A percentile compares a stretch with the other conserved stretches of the same genome.
phyloP scores from a whole-genome alignment of 2,888 invertebrate species.

The Spodoptera picta region DNA sequence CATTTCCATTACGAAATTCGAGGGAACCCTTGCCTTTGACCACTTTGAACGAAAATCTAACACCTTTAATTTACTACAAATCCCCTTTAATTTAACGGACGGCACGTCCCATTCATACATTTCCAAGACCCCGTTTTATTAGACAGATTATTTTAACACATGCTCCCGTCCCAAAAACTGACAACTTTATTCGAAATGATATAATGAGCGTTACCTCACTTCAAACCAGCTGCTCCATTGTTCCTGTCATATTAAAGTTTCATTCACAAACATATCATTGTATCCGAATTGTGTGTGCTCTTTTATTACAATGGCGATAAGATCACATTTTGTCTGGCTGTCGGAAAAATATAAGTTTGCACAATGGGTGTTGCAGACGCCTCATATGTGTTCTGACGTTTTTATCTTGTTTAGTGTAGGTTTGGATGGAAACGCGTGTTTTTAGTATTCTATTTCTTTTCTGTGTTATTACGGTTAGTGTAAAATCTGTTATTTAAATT shows the following conservation, averaged over 20 bases:
- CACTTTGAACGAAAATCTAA: slow-evolving; percentile 67
- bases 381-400: slow-evolving; percentile 44
- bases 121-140: slow-evolving; percentile 68
- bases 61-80: slow-evolving; percentile 79
- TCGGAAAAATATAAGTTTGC: slow-evolving; percentile 38
- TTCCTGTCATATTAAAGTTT: slow-evolving; percentile 60
- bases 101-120: slow-evolving; percentile 73
- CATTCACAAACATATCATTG: slow-evolving; percentile 29
- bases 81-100: slow-evolving; percentile 77
- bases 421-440: slow-evolving; percentile 28
- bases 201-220: slow-evolving; percentile 60
- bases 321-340: slow-evolving; percentile 31
- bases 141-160: slow-evolving; percentile 74
- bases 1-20: slow-evolving; percentile 55
- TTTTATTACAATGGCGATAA: slow-evolving; percentile 22
- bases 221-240: slow-evolving; percentile 52
- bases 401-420: slow-evolving; percentile 51
- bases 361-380: slow-evolving; percentile 37
- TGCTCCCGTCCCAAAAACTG: slow-evolving; percentile 60
- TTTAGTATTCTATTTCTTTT: slow-evolving; percentile 36
- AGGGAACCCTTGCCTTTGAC: slow-evolving; percentile 54
- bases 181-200: slow-evolving; percentile 64
- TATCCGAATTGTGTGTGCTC: slow-evolving; percentile 15
- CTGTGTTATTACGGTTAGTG: slow-evolving; percentile 21
- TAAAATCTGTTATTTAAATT: slow-evolving; percentile 25